Evolutionary conservation across 2,797 vertebrate species (phyloP).

Genomic region (Brachyalestes nurse): DNA sequence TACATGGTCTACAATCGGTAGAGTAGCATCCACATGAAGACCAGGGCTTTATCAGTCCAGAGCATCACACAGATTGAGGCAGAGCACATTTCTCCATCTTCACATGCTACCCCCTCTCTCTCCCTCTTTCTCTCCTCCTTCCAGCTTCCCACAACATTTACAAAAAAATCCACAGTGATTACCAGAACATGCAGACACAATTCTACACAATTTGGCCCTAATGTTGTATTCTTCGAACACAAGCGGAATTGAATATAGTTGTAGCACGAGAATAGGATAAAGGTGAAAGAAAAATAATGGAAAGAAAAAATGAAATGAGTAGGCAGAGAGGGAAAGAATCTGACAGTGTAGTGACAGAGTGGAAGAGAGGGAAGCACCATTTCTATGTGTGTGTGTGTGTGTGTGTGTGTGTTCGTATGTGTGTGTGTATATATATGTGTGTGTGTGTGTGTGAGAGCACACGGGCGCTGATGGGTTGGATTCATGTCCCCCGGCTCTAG

Average conservation of each 20-base stretch:
- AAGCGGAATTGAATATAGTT: slow-evolving; percentile 28
- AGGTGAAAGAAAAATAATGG: slow-evolving; percentile 28
- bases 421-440: slow-evolving; percentile 56
- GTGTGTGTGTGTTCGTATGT: slow-evolving; percentile 34
- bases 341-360: slow-evolving; percentile 81
- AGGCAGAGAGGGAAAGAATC: slow-evolving; percentile 59
- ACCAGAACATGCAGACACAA: slow-evolving; percentile 14
- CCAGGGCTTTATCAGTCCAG: too few species aligned
- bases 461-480: slow-evolving; percentile 52
- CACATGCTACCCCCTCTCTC: slow-evolving; percentile 71
- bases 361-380: slow-evolving; percentile 67
- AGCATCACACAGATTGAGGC: slow-evolving; percentile 47
- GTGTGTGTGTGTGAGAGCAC: too few species aligned
- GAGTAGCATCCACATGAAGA: too few species aligned
- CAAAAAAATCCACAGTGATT: slow-evolving; percentile 52
- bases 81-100: slow-evolving; percentile 65
- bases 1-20: slow-evolving; percentile 32
- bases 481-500: slow-evolving; percentile 77
- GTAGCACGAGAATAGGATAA: slow-evolving; percentile 34
- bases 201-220: slow-evolving; percentile 34
- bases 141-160: slow-evolving; percentile 57
- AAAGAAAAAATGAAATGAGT: slow-evolving; percentile 46
- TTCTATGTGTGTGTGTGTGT: slow-evolving; percentile 62
- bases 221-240: neutral
- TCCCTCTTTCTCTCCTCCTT: slow-evolving; percentile 54